Evolutionary conservation across 1,140 invertebrate species (phyloP).

Genomic region (Pachyrhynchus sulphureomaculatus): DNA sequence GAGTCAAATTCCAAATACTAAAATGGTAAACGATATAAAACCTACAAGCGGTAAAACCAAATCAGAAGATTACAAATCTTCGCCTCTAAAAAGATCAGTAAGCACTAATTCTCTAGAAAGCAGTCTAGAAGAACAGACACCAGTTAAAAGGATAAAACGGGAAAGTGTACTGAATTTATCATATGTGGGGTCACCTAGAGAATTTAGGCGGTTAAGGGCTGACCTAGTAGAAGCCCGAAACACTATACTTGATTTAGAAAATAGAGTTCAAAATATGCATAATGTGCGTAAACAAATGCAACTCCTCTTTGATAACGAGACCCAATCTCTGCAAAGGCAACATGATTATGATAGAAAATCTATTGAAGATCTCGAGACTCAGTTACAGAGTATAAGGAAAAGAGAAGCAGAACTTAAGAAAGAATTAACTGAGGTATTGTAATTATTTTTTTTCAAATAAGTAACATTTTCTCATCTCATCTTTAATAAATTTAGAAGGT

Average conservation of each 20-base stretch:
- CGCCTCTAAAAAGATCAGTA: slow-evolving; percentile 38
- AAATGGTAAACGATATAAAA: slow-evolving; percentile 42
- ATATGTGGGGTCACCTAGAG: slow-evolving; percentile 59
- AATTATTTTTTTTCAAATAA: no score
- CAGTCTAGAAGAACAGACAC: slow-evolving; percentile 35
- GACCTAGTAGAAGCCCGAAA: slow-evolving; percentile 64
- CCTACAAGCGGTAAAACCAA: slow-evolving; percentile 12
- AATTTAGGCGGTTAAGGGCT: slow-evolving; percentile 59
- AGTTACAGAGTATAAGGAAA: slow-evolving; percentile 57
- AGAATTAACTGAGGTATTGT: slow-evolving; percentile 55
- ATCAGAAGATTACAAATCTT: slow-evolving; percentile 15
- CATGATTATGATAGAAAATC: slow-evolving; percentile 60
- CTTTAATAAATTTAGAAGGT: no score
- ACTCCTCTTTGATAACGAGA: slow-evolving; percentile 64
- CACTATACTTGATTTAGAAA: slow-evolving; percentile 60
- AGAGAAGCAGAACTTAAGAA: slow-evolving; percentile 60
- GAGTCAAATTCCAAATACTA: slow-evolving; percentile 28
- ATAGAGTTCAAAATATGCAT: slow-evolving; percentile 59
- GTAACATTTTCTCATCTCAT: no score
- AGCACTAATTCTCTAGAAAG: slow-evolving; percentile 38
- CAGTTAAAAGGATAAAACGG: slow-evolving; percentile 37
- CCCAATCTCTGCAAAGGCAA: slow-evolving; percentile 57
- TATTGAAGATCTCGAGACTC: slow-evolving; percentile 58
- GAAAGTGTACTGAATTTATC: slow-evolving; percentile 35
- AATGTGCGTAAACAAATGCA: slow-evolving; percentile 60